These are phyloP conservation scores for Etheostoma perlongum DNA, from an alignment of 2,797 vertebrate species.

Conservation along the genomic window DNA sequence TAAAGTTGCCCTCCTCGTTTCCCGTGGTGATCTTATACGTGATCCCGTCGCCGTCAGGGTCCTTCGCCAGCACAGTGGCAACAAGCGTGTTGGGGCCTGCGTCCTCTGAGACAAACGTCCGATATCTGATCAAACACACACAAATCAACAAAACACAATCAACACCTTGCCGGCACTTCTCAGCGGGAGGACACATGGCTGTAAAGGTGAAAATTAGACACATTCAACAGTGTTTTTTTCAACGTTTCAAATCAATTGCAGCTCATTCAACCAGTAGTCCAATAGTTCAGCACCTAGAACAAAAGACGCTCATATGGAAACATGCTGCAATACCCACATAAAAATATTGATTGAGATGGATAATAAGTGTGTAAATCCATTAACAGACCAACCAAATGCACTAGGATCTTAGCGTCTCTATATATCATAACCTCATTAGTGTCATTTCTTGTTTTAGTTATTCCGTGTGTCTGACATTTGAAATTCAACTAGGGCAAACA, in stretches of 20 bases:
- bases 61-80: slow-evolving; percentile 90
- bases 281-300: not conserved
- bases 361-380: not conserved
- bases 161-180: not conserved
- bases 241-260: slow-evolving; percentile 8
- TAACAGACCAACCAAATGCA: not conserved
- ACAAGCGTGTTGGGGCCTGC: slow-evolving; percentile 91
- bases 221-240: not conserved
- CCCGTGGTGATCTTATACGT: slow-evolving; percentile 88
- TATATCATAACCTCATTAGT: not conserved
- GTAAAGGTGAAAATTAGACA: slow-evolving; percentile 19
- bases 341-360: not conserved
- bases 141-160: slow-evolving; percentile 17
- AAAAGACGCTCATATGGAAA: slow-evolving; percentile 1
- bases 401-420: not conserved
- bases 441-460: not conserved
- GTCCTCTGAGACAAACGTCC: slow-evolving; percentile 93
- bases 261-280: not conserved
- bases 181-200: not conserved
- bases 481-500: not conserved
- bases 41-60: slow-evolving; percentile 92
- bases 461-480: not conserved
- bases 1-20: slow-evolving; percentile 90
- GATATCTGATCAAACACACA: slow-evolving; percentile 85
- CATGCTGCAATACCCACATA: not conserved